Evolutionary conservation across 2,888 invertebrate species (phyloP).

Genomic region (Mechanitis mazaeus): DNA sequence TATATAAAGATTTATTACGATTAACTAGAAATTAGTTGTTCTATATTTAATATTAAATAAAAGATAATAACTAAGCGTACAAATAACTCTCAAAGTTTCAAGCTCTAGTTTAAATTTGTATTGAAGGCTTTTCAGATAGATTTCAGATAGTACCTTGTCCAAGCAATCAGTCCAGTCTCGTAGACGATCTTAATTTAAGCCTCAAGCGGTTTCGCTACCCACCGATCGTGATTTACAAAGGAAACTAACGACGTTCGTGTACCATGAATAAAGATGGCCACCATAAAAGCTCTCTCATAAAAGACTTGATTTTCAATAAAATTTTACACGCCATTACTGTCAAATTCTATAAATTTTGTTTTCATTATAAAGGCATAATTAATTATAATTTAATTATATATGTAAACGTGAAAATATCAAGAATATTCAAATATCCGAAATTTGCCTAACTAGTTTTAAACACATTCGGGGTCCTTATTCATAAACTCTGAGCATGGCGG

Average conservation of each 20-base stretch:
- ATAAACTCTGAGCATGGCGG: too few relatives aligned
- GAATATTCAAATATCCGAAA: too few relatives aligned
- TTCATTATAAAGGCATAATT: too few relatives aligned
- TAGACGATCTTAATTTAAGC: slow-evolving; percentile 63
- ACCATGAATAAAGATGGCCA: slow-evolving; percentile 55
- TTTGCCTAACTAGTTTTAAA: too few relatives aligned
- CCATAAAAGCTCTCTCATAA: slow-evolving; percentile 53
- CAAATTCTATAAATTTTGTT: too few relatives aligned
- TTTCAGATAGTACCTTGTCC: neutral
- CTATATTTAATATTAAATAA: neutral
- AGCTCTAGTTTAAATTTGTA: neutral
- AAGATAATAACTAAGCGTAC: neutral
- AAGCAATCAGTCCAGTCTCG: slow-evolving; percentile 33
- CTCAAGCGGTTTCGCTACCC: slow-evolving; percentile 61
- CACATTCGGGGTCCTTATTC: too few relatives aligned
- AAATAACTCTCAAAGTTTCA: neutral
- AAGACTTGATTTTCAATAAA: slow-evolving; percentile 48
- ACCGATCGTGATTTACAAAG: slow-evolving; percentile 53
- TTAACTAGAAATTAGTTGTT: neutral
- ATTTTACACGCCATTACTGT: slow-evolving; percentile 23
- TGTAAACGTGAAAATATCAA: too few relatives aligned
- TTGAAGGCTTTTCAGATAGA: neutral
- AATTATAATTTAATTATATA: too few relatives aligned
- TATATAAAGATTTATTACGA: slow-evolving; percentile 19
- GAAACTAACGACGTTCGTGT: slow-evolving; percentile 60